Conservation (phyloP, 1,140 invertebrate genomes). For the Drosophila melanogaster region DNA sequence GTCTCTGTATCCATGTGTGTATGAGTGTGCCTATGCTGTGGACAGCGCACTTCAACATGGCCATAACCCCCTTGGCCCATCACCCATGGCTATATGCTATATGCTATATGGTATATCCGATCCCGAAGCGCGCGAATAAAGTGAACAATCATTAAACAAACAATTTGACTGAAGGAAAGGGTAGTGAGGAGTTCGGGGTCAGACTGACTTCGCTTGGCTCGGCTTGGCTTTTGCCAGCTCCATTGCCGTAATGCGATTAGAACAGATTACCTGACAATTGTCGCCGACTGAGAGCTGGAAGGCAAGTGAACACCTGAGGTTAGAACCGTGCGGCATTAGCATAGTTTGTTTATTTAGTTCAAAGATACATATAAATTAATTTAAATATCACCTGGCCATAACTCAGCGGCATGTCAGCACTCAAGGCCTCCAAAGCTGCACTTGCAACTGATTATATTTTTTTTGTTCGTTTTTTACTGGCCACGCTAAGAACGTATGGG, state of each 20-base stretch:
- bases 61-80: conserved; percentile 27
- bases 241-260: conserved; percentile 77
- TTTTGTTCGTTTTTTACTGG: not conserved
- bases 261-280: conserved; percentile 80
- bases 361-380: conserved; percentile 76
- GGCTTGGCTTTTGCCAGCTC: conserved; percentile 21
- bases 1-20: conserved; percentile 26
- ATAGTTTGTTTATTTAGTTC: conserved; percentile 79
- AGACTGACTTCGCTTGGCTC: conserved; percentile 6
- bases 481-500: not conserved
- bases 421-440: conserved; percentile 70
- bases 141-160: conserved; percentile 61
- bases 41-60: conserved; percentile 60
- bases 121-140: conserved; percentile 41
- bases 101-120: conserved; percentile 14
- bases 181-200: not conserved
- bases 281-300: conserved; percentile 43
- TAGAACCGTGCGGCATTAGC: conserved; percentile 59
- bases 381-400: conserved; percentile 78
- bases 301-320: conserved; percentile 63
- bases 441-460: conserved; percentile 51
- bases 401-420: conserved; percentile 67
- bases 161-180: conserved; percentile 9
- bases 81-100: not conserved
- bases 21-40: conserved; percentile 64